phyloP scores from a whole-genome alignment of 2,888 invertebrate genomes.

The Mechanitis mazaeus region DNA sequence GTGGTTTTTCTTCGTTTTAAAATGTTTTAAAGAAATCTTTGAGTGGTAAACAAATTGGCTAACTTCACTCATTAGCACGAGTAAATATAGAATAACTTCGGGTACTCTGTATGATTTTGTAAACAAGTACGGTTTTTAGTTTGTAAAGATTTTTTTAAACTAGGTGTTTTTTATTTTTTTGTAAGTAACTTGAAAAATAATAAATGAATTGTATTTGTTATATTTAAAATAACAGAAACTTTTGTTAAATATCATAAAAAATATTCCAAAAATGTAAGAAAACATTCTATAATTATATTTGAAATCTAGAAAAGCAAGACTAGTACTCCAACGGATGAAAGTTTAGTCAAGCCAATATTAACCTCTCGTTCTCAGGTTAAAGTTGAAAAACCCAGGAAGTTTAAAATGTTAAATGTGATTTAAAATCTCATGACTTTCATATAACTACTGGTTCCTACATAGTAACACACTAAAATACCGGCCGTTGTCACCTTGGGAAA shows the following conservation, averaged over 20 bases:
- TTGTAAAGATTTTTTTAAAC: no score
- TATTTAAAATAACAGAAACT: no score
- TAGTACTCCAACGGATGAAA: no score
- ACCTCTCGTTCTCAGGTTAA: conserved; percentile 1
- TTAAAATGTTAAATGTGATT: conserved; percentile 33
- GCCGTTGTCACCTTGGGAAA: conserved; percentile 40
- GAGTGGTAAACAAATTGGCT: neutral
- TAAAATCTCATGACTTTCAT: conserved; percentile 33
- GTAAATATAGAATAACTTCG: neutral
- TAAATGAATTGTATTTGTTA: no score
- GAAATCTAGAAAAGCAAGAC: no score
- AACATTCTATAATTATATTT: no score
- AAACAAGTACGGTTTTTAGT: neutral
- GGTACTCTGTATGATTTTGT: neutral
- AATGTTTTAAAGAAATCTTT: neutral
- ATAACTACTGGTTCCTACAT: conserved; percentile 34
- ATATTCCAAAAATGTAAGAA: no score
- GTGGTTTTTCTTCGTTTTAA: neutral
- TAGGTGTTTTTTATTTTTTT: no score
- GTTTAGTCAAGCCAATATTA: no score
- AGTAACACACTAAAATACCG: conserved; percentile 36
- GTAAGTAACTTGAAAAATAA: no score
- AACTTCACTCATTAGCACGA: conserved; percentile 5
- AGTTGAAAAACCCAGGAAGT: conserved; percentile 10
- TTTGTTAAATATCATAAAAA: no score